Percentiles rank a stretch among this genome's conserved stretches.
These are phyloP conservation scores for Microtus montanus DNA, from an alignment of 2,113 vertebrate species.

Conservation along the genomic window DNA sequence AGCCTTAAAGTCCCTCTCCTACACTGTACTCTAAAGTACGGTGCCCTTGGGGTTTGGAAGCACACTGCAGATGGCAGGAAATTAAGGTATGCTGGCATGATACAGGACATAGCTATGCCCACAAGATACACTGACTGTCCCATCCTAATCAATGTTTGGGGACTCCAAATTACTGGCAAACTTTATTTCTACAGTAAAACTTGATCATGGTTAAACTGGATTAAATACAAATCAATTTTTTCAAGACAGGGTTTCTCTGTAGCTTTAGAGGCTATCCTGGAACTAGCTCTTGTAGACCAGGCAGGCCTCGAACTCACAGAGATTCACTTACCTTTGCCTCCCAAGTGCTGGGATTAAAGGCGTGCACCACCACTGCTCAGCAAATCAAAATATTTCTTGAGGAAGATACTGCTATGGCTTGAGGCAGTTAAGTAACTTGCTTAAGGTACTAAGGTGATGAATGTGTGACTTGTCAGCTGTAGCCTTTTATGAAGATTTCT, in stretches of 20 bases:
- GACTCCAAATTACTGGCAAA: slow-evolving; percentile 31
- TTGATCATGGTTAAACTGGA: background rate
- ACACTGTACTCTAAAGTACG: background rate
- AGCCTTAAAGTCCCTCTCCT: background rate
- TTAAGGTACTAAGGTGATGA: background rate
- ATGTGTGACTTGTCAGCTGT: background rate
- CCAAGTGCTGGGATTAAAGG: too few species aligned
- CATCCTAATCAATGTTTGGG: background rate
- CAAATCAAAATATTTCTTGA: slow-evolving; percentile 16
- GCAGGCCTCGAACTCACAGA: too few species aligned
- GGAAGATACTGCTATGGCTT: background rate
- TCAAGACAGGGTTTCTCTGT: too few species aligned
- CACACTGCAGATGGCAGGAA: background rate
- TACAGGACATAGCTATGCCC: background rate
- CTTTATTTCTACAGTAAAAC: slow-evolving; percentile 3
- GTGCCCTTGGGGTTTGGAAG: background rate
- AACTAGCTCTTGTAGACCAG: too few species aligned
- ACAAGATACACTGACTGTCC: background rate
- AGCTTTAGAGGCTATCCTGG: too few species aligned
- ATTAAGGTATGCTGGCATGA: background rate
- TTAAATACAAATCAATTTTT: background rate
- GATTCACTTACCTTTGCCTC: too few species aligned
- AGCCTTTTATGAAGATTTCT: slow-evolving; percentile 10
- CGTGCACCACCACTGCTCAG: too few species aligned
- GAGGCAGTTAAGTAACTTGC: background rate